phyloP scores from a whole-genome alignment of 1,140 invertebrate genomes.

The Heliconius eleuchia region DNA sequence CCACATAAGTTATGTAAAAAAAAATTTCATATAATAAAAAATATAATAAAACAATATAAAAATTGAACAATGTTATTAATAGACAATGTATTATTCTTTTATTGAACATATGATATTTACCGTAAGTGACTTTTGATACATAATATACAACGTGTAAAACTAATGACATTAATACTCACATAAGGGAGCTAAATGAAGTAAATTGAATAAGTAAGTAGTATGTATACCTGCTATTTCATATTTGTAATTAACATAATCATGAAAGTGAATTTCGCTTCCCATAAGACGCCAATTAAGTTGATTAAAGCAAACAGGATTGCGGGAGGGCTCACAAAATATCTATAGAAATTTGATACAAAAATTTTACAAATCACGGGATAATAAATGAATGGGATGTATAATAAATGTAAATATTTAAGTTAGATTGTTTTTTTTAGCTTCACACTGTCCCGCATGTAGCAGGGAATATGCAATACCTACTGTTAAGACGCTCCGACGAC shows the following conservation, averaged over 20 bases:
- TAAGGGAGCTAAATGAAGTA: not conserved
- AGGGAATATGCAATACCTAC: no score
- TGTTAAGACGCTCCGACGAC: no score
- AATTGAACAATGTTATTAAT: no score
- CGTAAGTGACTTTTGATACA: no score
- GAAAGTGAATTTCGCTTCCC: conserved; percentile 16
- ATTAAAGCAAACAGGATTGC: conserved; percentile 28
- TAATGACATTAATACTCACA: not conserved
- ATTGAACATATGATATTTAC: no score
- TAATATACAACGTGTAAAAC: not conserved
- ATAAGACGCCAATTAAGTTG: conserved; percentile 26
- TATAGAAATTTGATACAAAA: not conserved
- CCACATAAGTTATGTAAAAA: not conserved
- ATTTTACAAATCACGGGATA: not conserved
- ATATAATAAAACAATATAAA: no score
- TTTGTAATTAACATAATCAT: conserved; percentile 19
- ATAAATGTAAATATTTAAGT: no score
- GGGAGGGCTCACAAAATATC: conserved; percentile 3
- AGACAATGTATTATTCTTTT: no score
- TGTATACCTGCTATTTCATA: not conserved
- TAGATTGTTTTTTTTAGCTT: no score
- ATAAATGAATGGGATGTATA: not conserved
- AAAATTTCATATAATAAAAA: no score
- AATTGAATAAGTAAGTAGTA: not conserved
- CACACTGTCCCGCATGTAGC: no score